Base-by-base conservation (phyloP, 2,888 invertebrate genomes). In the Cyrtodaria siliqua region DNA sequence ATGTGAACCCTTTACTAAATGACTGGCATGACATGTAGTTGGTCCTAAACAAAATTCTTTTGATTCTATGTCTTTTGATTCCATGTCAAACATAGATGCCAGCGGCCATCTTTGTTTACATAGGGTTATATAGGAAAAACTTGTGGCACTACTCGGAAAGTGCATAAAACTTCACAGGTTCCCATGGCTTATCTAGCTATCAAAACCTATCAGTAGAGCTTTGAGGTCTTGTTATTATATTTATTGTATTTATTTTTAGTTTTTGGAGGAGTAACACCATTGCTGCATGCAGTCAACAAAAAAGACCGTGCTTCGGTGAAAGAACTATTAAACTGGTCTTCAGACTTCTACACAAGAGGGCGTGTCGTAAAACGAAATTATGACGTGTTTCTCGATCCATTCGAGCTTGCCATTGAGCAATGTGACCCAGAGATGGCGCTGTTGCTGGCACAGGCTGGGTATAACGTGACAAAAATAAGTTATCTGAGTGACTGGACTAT, bases 331-430 rank as follows among this genome's bases (percentile, higher is more conserved):
- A 57, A 64, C 18, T 83, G 85, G 76, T 80, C 83, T 27, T 83
- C 82, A 60, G 63, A 79, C 47, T 59, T 87, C 29, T 71, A 78
- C 23, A 69, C 57, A 26, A 86, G 79, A 57, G 88, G 86, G 18
- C 72, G 75, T 8, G 79, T 87, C 40, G 57, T 71, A 18, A 71
- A 72, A 23, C 60, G 76, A 1, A 67, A 84, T 14, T 72, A 82
- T 16, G 84, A 86, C 8, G 60, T 78, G 27, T 83, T 83, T n/a
- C 83, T 85, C 44, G 87, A 90, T 67, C 76, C 87, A 2, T 86
- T 86, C 50, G 84, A 89, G 57, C 67, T 88, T 53, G 88, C 89
- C 0, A 68, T 89, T 24, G 72, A 86, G 57, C 72, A 79, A n/a
- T 81, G 81, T n/a, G 77, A 71, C 53, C 82, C 86, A n/a, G 83